phyloP scores from a whole-genome alignment of 2,888 invertebrate genomes.

The Nemapogon koenigi region DNA sequence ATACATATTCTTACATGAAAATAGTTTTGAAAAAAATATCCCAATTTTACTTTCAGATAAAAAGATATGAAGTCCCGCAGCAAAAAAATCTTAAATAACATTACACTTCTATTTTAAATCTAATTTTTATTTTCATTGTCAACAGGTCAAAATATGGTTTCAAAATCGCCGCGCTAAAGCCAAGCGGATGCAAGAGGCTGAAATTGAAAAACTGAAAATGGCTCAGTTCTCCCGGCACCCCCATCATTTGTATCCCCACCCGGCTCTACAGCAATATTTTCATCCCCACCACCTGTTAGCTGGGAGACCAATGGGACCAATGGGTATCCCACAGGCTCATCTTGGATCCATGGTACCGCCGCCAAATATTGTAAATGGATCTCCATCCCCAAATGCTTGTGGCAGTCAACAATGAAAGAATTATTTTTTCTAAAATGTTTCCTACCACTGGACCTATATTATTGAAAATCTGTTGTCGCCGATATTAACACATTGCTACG shows the following conservation, averaged over 20 bases:
- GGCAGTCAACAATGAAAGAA: constrained; percentile 27
- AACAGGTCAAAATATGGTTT: constrained; percentile 88
- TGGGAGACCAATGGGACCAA: constrained; percentile 40
- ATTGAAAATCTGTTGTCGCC: no score
- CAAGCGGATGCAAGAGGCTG: constrained; percentile 96
- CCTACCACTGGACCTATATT: no score
- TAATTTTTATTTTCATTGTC: constrained; percentile 31
- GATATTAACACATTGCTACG: no score
- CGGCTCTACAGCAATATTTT: constrained; percentile 68
- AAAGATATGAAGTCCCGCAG: neutral
- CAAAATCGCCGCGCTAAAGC: constrained; percentile 96
- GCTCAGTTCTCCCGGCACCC: constrained; percentile 68
- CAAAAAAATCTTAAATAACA: neutral
- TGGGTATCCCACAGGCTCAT: constrained; percentile 51
- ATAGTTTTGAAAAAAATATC: neutral
- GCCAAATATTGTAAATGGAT: constrained; percentile 42
- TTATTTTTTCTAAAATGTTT: no score
- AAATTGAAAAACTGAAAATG: constrained; percentile 95
- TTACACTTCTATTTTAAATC: neutral
- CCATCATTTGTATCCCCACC: constrained; percentile 65
- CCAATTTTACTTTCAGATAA: neutral
- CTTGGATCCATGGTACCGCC: constrained; percentile 47
- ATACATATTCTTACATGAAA: neutral
- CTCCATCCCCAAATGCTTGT: constrained; percentile 47
- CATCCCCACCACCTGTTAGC: constrained; percentile 66